Conservation (phyloP, 2,797 vertebrate genomes). For the Danio aesculapii region DNA sequence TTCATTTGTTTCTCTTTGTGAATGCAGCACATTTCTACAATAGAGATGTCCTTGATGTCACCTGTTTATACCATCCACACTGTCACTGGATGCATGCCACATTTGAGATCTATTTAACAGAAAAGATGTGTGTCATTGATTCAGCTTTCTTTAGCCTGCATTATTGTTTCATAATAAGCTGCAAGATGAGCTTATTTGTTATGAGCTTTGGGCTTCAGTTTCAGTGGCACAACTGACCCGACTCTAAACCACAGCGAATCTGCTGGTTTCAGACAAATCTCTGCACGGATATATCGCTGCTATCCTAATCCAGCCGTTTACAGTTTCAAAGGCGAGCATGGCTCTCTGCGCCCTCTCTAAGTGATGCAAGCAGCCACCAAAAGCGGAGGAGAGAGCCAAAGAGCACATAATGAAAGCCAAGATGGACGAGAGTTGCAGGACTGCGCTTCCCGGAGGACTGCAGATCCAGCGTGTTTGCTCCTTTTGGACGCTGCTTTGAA, state of each 20-base stretch:
- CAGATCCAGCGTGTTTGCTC: slow-evolving; percentile 20
- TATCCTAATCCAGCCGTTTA: slow-evolving; percentile 16
- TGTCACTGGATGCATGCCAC: background rate
- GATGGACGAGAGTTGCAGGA: background rate
- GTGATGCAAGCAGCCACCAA: slow-evolving; percentile 19
- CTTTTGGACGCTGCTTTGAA: slow-evolving; percentile 17
- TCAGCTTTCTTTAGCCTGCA: background rate
- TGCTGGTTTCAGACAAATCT: background rate
- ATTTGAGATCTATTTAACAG: background rate
- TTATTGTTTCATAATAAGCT: background rate
- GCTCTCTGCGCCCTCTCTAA: slow-evolving; percentile 18
- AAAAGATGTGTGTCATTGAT: background rate
- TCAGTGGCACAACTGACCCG: background rate
- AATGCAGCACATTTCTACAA: background rate
- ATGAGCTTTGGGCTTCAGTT: background rate
- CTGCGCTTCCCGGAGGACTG: slow-evolving; percentile 17
- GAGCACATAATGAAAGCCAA: slow-evolving; percentile 12
- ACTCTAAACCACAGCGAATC: background rate
- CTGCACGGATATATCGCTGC: background rate
- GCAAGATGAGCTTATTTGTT: too few relatives aligned
- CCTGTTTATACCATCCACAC: too few relatives aligned
- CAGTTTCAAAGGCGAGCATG: background rate
- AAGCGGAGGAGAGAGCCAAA: background rate
- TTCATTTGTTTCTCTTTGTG: background rate
- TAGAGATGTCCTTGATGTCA: background rate